Conservation (phyloP, 2,797 vertebrate genomes). For the Luscinia luscinia region DNA sequence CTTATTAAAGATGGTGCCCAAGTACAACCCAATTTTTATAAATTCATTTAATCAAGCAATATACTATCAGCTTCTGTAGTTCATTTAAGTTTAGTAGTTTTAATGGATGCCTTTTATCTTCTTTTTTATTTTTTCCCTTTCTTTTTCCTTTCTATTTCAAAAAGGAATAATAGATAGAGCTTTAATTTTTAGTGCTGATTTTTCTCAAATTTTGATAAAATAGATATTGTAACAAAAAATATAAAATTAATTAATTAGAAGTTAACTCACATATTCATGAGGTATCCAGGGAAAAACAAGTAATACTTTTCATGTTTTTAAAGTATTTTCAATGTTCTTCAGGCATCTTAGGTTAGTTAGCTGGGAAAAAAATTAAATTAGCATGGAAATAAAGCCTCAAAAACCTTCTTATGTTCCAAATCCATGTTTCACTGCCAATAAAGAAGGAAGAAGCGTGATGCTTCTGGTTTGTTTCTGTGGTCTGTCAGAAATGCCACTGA, state of each 20-base stretch:
- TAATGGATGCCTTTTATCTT: not conserved
- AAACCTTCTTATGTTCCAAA: not conserved
- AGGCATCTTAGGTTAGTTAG: not conserved
- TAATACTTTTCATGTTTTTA: not conserved
- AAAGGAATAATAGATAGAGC: not conserved
- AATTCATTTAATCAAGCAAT: not conserved
- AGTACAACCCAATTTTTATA: not conserved
- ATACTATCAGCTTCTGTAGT: not conserved
- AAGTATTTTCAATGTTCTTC: not conserved
- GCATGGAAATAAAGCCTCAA: not conserved
- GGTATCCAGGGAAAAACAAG: not conserved
- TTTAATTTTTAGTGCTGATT: not conserved
- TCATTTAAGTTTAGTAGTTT: not conserved
- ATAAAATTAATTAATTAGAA: not conserved
- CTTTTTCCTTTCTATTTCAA: not conserved
- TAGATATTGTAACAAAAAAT: not conserved
- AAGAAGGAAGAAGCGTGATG: not conserved
- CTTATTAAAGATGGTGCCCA: not conserved
- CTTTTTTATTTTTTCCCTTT: rapidly evolving
- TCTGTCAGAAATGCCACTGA: not conserved
- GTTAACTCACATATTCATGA: not conserved
- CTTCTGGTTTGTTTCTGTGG: not conserved
- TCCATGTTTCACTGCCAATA: not conserved
- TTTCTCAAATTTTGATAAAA: not conserved
- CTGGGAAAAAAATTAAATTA: not conserved